Conservation (phyloP, 2,888 invertebrate species). For the Harpalus rufipes region DNA sequence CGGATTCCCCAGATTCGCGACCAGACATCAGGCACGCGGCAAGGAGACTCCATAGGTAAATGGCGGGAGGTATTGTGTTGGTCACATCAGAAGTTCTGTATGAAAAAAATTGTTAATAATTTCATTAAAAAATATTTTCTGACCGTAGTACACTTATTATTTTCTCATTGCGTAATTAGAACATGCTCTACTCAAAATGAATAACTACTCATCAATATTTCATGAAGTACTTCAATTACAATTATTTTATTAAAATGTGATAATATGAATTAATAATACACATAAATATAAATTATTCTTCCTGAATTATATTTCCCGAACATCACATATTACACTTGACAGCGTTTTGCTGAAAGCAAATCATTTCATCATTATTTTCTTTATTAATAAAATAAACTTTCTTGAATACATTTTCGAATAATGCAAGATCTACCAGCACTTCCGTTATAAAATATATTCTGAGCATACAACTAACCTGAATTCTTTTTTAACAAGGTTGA, state of each 20-base stretch:
- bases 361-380: slow-evolving; percentile 51
- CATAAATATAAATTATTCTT: slow-evolving; percentile 17
- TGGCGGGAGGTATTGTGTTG: too few relatives aligned
- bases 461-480: slow-evolving; percentile 41
- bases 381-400: slow-evolving; percentile 42
- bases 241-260: too few relatives aligned
- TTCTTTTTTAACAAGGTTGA: slow-evolving; percentile 27
- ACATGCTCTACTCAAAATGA: neutral
- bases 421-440: slow-evolving; percentile 17
- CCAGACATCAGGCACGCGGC: too few relatives aligned
- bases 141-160: too few relatives aligned
- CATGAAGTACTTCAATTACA: neutral
- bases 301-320: slow-evolving; percentile 2
- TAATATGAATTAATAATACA: too few relatives aligned
- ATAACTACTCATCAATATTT: neutral
- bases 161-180: neutral
- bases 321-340: slow-evolving; percentile 18
- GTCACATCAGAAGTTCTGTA: too few relatives aligned
- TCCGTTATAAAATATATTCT: slow-evolving; percentile 40
- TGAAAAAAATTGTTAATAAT: too few relatives aligned
- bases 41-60: too few relatives aligned
- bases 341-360: slow-evolving; percentile 18
- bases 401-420: slow-evolving; percentile 55
- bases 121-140: too few relatives aligned
- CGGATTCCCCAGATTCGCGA: too few relatives aligned